Percentiles rank a stretch among this genome's conserved stretches.
These are phyloP conservation scores for Setipinna tenuifilis DNA, from an alignment of 2,797 vertebrate genomes.

Conservation along the genomic window DNA sequence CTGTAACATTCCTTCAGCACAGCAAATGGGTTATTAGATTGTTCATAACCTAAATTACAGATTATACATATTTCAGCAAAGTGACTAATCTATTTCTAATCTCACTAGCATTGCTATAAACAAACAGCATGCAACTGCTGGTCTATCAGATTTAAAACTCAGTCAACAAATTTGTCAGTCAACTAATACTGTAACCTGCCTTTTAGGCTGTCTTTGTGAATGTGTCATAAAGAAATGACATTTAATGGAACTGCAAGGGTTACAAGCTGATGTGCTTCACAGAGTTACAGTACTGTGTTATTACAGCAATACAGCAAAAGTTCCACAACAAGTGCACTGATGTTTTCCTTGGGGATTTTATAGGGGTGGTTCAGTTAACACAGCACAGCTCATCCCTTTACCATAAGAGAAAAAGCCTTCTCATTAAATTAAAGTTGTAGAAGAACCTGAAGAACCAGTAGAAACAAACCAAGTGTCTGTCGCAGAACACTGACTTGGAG, in stretches of 20 bases:
- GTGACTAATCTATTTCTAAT: conserved; percentile 46
- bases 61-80: conserved; percentile 47
- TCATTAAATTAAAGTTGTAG: conserved; percentile 61
- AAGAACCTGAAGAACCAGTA: conserved; percentile 60
- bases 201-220: not conserved
- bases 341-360: conserved; percentile 58
- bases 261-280: not conserved
- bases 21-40: conserved; percentile 44
- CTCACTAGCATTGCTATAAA: conserved; percentile 39
- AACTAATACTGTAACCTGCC: not conserved
- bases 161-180: not conserved
- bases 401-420: conserved; percentile 37
- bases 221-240: not conserved
- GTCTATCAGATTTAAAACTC: conserved; percentile 33
- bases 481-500: conserved; percentile 56
- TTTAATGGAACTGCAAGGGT: not conserved
- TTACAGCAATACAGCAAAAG: conserved; percentile 46
- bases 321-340: conserved; percentile 53
- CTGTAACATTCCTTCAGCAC: conserved; percentile 27
- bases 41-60: conserved; percentile 50
- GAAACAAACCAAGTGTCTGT: conserved; percentile 56
- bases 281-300: not conserved
- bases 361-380: conserved; percentile 76
- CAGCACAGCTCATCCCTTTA: conserved; percentile 60
- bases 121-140: conserved; percentile 45